Percentiles rank a stretch among this genome's conserved stretches.
Conservation (phyloP, 1,140 invertebrate genomes). For the Diorhabda elongata region DNA sequence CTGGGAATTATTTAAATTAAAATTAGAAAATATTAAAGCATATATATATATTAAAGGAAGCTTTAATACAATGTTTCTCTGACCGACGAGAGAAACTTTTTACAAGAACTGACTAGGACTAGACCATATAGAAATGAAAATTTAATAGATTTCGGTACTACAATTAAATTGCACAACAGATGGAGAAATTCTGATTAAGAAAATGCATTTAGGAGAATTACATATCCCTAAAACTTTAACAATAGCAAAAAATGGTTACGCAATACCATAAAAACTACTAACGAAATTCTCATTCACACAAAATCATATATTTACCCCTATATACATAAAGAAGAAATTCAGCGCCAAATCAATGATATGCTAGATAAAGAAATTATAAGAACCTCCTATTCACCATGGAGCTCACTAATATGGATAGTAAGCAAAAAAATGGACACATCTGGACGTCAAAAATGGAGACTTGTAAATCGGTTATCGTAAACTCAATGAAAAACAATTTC, state of each 20-base stretch:
- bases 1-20: too few relatives aligned
- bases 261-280: not conserved
- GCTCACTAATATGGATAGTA: constrained; percentile 4
- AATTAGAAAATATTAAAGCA: too few relatives aligned
- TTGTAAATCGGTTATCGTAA: constrained; percentile 44
- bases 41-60: too few relatives aligned
- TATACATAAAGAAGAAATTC: not conserved
- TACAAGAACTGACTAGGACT: not conserved
- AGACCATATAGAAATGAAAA: not conserved
- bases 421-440: constrained; percentile 4
- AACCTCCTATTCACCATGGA: not conserved
- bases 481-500: constrained; percentile 46
- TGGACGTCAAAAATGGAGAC: constrained; percentile 6
- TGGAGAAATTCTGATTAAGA: not conserved
- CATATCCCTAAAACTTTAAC: not conserved
- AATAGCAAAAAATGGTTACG: not conserved
- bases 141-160: not conserved
- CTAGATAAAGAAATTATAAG: constrained; percentile 3
- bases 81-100: too few relatives aligned
- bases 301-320: not conserved
- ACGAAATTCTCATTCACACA: not conserved
- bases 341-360: not conserved
- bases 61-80: too few relatives aligned
- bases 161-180: not conserved
- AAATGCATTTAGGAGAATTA: not conserved